Conservation (phyloP, 2,888 invertebrate genomes). For the Eudasyphora cyanicolor region DNA sequence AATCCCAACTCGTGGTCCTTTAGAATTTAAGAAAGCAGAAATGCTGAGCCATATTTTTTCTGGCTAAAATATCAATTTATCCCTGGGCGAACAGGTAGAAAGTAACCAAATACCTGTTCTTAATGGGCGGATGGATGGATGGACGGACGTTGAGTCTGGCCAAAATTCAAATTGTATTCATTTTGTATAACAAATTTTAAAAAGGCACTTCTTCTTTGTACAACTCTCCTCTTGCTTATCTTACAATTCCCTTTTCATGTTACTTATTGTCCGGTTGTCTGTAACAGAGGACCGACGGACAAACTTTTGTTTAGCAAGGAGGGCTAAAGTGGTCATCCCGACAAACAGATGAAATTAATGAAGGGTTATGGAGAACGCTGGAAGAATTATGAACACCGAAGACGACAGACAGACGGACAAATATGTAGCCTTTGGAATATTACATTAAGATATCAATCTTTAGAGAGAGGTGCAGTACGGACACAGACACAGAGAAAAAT, state of each 20-base stretch:
- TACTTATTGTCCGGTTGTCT: neutral
- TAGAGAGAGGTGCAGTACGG: neutral
- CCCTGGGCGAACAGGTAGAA: conserved; percentile 56
- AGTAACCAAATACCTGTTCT: conserved; percentile 42
- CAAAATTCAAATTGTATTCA: conserved; percentile 6
- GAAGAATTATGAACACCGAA: neutral
- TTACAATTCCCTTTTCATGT: neutral
- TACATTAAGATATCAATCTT: conserved; percentile 35
- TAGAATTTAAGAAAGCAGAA: neutral
- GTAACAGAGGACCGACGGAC: neutral
- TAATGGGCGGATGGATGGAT: neutral
- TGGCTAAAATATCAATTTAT: neutral
- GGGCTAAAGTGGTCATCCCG: too few species aligned
- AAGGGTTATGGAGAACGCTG: neutral
- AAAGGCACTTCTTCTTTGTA: neutral
- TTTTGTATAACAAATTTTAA: neutral
- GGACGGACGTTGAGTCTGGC: neutral
- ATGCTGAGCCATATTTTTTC: neutral
- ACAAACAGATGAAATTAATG: conserved; percentile 1
- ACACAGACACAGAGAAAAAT: too few species aligned
- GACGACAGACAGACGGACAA: conserved; percentile 28
- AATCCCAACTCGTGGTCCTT: neutral
- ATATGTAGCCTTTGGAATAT: conserved; percentile 35
- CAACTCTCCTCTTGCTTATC: neutral
- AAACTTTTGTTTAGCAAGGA: neutral